phyloP scores from a whole-genome alignment of 2,888 invertebrate genomes.

The Andrena bicolor region DNA sequence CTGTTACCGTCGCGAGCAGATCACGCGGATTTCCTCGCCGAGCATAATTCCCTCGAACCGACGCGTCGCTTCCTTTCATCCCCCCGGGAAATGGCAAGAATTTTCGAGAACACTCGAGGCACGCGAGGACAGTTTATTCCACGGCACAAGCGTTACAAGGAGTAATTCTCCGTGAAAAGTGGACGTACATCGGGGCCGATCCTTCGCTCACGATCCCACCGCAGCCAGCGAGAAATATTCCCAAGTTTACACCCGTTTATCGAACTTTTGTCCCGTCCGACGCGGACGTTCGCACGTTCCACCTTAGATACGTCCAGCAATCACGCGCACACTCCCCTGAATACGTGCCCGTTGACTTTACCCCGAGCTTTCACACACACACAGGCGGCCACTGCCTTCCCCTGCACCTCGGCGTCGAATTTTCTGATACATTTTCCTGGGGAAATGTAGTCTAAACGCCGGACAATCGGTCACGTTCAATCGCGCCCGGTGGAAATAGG shows the following conservation, averaged over 20 bases:
- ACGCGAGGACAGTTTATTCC: neutral
- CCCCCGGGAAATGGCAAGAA: too few species aligned
- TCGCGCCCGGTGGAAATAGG: conserved; percentile 8
- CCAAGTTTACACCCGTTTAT: conserved; percentile 33
- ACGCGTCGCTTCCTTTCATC: too few species aligned
- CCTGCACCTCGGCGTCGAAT: conserved; percentile 25
- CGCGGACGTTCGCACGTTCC: conserved; percentile 30
- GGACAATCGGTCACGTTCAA: conserved; percentile 54
- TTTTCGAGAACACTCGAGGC: neutral
- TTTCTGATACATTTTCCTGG: conserved; percentile 32
- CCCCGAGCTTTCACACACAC: conserved; percentile 48
- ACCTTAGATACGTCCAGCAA: conserved; percentile 44
- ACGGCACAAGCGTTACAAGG: neutral
- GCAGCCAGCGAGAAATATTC: conserved; percentile 7
- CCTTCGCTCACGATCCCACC: neutral
- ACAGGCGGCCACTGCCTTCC: too few species aligned
- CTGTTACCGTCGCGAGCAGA: too few species aligned
- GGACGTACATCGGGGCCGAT: neutral
- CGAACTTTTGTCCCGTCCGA: conserved; percentile 29
- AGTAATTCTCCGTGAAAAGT: conserved; percentile 4
- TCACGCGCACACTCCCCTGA: conserved; percentile 33
- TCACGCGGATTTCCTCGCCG: too few species aligned
- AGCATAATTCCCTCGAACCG: too few species aligned
- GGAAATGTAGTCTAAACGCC: conserved; percentile 43
- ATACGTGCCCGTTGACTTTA: conserved; percentile 57